A percentile compares a stretch with the other conserved stretches of the same genome.
These are phyloP conservation scores for Drosophila suboccidentalis DNA, from an alignment of 2,888 invertebrate species.

Conservation along the genomic window DNA sequence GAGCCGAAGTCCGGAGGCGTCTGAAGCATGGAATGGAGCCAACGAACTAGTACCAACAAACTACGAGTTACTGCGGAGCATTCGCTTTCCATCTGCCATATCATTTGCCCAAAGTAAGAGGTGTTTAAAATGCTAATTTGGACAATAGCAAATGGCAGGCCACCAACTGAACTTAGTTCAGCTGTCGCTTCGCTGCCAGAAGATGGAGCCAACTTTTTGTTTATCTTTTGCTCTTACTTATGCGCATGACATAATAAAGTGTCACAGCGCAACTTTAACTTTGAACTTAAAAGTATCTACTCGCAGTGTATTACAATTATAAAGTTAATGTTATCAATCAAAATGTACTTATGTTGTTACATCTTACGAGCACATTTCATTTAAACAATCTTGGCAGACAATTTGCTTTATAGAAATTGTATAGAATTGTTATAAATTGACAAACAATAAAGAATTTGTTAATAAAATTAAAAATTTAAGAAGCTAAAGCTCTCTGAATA, in stretches of 20 bases:
- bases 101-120: slow-evolving; percentile 79
- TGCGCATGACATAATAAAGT: slow-evolving; percentile 46
- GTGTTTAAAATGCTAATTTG: slow-evolving; percentile 79
- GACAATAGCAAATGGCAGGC: slow-evolving; percentile 65
- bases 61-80: slow-evolving; percentile 8
- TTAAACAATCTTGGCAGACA: not conserved
- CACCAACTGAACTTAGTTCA: slow-evolving; percentile 49
- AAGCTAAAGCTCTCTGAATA: no score
- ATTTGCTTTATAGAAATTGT: no score
- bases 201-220: slow-evolving; percentile 40
- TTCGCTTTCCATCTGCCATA: slow-evolving; percentile 67
- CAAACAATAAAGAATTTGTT: no score
- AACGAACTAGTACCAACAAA: slow-evolving; percentile 17
- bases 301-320: not conserved
- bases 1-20: slow-evolving; percentile 8
- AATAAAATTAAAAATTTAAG: no score
- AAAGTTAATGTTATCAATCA: slow-evolving; percentile 10
- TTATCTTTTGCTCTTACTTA: slow-evolving; percentile 20
- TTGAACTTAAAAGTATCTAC: slow-evolving; percentile 4
- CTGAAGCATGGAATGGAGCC: slow-evolving; percentile 24
- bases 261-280: slow-evolving; percentile 8
- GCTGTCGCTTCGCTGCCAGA: slow-evolving; percentile 18
- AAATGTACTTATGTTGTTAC: slow-evolving; percentile 1
- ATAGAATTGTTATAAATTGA: no score
- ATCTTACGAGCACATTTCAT: not conserved